Conservation (phyloP, 2,888 invertebrate genomes). For the Drosophila prostipennis region DNA sequence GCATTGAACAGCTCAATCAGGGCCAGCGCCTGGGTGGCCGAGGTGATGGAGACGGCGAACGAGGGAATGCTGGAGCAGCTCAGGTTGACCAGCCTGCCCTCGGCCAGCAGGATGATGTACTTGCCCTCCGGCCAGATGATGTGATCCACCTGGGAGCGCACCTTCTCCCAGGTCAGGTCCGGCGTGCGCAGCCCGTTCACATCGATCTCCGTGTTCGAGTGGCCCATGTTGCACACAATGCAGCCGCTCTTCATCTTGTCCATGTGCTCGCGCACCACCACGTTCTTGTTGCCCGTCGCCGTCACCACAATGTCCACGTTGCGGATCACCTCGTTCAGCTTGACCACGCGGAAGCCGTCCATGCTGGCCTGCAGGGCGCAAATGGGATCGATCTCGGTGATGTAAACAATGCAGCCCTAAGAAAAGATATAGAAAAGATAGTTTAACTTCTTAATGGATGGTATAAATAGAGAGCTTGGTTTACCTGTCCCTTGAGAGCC, state of each 20-base stretch:
- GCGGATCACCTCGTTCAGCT: slow-evolving; percentile 96
- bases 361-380: slow-evolving; percentile 98
- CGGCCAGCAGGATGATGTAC: slow-evolving; percentile 95
- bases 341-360: slow-evolving; percentile 98
- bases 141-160: slow-evolving; percentile 98
- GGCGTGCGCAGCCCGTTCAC: slow-evolving; percentile 96
- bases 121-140: slow-evolving; percentile 99
- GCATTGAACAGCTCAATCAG: slow-evolving; percentile 99
- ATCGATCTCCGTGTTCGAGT: slow-evolving; percentile 98
- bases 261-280: slow-evolving; percentile 97
- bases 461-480: neutral
- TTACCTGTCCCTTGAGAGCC: slow-evolving; percentile 91
- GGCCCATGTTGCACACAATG: slow-evolving; percentile 98
- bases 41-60: slow-evolving; percentile 98
- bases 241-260: slow-evolving; percentile 98
- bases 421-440: too few relatives aligned
- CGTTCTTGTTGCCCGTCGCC: slow-evolving; percentile 99
- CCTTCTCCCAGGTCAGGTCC: slow-evolving; percentile 98
- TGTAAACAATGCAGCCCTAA: slow-evolving; percentile 93
- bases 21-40: slow-evolving; percentile 98
- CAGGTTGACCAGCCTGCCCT: slow-evolving; percentile 97
- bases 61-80: slow-evolving; percentile 99
- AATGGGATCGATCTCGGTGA: slow-evolving; percentile 98
- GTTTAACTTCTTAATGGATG: too few relatives aligned
- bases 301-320: slow-evolving; percentile 98